phyloP scores from a whole-genome alignment of 2,113 vertebrate species.

The Solenodon paradoxus region DNA sequence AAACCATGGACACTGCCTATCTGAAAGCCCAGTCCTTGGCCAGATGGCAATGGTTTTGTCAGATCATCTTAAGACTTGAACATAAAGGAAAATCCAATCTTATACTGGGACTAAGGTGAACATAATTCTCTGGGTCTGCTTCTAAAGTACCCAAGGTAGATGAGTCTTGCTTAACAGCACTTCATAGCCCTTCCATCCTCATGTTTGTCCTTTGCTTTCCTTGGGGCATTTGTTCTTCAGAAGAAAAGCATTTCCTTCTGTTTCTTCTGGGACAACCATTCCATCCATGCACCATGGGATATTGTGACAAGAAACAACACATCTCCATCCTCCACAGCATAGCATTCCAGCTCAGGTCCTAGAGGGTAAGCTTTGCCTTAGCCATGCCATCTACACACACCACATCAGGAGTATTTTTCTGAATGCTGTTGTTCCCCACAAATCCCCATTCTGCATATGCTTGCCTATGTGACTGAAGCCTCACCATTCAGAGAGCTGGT shows the following conservation, averaged over 20 bases:
- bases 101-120: not conserved
- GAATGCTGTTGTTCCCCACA: not conserved
- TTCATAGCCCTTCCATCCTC: not conserved
- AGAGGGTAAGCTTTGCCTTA: not conserved
- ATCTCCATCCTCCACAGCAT: not conserved
- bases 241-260: not conserved
- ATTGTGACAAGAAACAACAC: fast-evolving
- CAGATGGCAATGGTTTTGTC: not conserved
- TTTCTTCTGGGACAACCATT: not conserved
- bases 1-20: not conserved
- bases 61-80: not conserved
- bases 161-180: not conserved
- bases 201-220: not conserved
- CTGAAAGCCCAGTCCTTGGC: not conserved
- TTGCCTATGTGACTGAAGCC: not conserved
- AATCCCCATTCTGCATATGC: not conserved
- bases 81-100: not conserved
- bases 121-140: not conserved
- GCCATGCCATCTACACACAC: fast-evolving
- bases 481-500: not conserved
- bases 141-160: not conserved
- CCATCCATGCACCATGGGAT: not conserved
- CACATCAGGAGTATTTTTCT: not conserved
- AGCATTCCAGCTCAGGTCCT: not conserved
- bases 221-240: not conserved